Percentiles rank a stretch among this genome's conserved stretches.
Evolutionary conservation across 1,140 invertebrate genomes (phyloP).

Genomic region (Argopecten irradians): DNA sequence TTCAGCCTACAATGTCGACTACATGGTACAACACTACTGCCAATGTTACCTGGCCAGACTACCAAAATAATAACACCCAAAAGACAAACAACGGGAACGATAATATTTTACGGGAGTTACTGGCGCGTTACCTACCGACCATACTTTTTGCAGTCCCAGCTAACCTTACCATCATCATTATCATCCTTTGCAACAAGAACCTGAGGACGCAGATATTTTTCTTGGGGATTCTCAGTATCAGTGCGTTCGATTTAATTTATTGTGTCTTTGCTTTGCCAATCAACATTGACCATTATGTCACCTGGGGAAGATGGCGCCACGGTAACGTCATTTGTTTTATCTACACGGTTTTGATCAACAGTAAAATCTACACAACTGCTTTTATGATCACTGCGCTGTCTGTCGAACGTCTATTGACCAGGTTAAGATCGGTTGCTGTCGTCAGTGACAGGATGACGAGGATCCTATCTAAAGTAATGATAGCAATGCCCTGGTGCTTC

Average conservation of each 20-base stretch:
- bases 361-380: background rate
- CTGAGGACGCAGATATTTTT: background rate
- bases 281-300: background rate
- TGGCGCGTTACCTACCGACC: background rate
- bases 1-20: background rate
- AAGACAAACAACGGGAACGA: background rate
- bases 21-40: background rate
- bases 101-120: background rate
- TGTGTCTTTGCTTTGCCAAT: background rate
- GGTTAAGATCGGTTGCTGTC: background rate
- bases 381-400: background rate
- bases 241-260: background rate
- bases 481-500: background rate
- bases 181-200: background rate
- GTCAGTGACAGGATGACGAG: background rate
- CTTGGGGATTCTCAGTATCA: background rate
- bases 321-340: background rate
- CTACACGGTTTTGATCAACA: background rate
- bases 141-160: background rate
- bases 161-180: background rate
- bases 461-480: background rate
- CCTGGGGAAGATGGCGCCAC: background rate
- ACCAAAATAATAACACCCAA: background rate
- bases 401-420: background rate
- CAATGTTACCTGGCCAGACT: background rate